Percentiles rank a stretch among this genome's conserved stretches.
These are phyloP conservation scores for Eolophus roseicapilla DNA, from an alignment of 2,113 vertebrate genomes.

Conservation along the genomic window DNA sequence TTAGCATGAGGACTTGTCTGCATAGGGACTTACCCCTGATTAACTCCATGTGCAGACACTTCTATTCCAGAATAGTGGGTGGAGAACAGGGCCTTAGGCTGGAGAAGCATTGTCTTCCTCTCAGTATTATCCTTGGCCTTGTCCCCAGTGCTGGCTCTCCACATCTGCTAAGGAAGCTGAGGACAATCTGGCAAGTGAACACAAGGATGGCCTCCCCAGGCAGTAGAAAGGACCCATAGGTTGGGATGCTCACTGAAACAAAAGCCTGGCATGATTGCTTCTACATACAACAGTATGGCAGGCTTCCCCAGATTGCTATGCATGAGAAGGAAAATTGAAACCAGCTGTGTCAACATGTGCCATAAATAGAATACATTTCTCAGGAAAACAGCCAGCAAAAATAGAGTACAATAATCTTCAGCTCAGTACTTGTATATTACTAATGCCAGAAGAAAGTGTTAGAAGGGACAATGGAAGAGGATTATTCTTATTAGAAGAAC, in stretches of 20 bases:
- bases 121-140: neutral
- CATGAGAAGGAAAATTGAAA: conserved; percentile 47
- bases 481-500: neutral
- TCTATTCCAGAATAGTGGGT: conserved; percentile 23
- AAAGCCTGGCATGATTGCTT: conserved; percentile 7
- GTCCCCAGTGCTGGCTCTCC: neutral
- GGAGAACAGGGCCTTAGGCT: neutral
- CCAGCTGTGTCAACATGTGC: conserved; percentile 25
- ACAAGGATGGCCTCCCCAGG: neutral
- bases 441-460: neutral
- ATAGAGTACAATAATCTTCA: neutral
- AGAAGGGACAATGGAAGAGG: neutral
- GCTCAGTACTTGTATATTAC: neutral
- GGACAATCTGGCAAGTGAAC: neutral
- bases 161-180: neutral
- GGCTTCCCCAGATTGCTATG: neutral
- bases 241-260: neutral
- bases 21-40: neutral
- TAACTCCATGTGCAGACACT: conserved; percentile 38
- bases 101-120: neutral
- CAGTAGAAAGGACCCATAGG: neutral
- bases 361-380: conserved; percentile 42
- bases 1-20: neutral
- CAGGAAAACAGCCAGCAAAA: conserved; percentile 40
- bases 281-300: neutral